These are phyloP conservation scores for Ptychobarbus kaznakovi DNA, from an alignment of 2,797 vertebrate species.

Conservation along the genomic window DNA sequence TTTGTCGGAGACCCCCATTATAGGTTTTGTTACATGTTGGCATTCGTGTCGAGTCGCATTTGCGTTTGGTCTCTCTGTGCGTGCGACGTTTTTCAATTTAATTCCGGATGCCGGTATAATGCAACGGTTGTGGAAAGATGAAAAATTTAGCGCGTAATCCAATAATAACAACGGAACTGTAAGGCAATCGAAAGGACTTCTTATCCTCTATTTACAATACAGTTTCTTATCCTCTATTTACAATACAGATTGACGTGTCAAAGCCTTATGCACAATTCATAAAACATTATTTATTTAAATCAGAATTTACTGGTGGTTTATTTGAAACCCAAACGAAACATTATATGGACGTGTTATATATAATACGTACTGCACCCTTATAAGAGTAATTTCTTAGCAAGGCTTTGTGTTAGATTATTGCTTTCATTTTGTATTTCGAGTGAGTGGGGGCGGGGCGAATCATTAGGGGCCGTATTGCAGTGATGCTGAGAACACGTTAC, in stretches of 20 bases:
- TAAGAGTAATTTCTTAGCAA: neutral
- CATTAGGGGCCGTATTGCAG: conserved; percentile 32
- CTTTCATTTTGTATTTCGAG: conserved; percentile 15
- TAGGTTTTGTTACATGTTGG: conserved; percentile 20
- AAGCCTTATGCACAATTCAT: neutral
- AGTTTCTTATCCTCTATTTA: too few species aligned
- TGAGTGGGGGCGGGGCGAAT: conserved; percentile 51
- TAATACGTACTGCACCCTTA: neutral
- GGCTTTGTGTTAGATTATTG: neutral
- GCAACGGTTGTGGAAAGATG: neutral
- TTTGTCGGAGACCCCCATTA: conserved; percentile 4
- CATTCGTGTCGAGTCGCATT: conserved; percentile 19
- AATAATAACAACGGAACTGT: neutral
- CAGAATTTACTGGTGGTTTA: neutral
- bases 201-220: too few species aligned
- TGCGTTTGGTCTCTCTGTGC: conserved; percentile 4
- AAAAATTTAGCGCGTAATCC: neutral
- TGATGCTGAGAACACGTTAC: conserved; percentile 45
- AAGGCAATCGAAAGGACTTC: too few species aligned
- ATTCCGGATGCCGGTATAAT: neutral
- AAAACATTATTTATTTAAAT: neutral
- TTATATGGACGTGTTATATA: neutral
- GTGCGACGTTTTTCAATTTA: conserved; percentile 32
- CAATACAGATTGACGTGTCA: neutral
- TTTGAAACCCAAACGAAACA: neutral